Base-by-base conservation (phyloP, 2,113 vertebrate species). In the Gymnobelideus leadbeateri region DNA sequence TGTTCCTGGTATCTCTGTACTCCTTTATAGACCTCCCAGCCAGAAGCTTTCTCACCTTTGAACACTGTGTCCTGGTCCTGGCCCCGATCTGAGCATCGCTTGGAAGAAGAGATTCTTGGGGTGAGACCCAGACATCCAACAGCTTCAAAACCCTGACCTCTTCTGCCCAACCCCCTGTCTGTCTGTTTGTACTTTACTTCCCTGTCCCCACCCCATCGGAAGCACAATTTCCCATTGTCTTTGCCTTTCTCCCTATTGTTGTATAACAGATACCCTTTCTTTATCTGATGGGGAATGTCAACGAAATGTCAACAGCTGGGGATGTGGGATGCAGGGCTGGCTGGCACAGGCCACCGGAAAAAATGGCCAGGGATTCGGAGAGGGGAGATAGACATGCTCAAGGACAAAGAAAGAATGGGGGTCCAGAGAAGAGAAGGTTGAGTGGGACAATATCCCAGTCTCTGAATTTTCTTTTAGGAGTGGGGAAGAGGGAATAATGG, bases 141-240 rank as follows among this genome's bases (percentile, higher is more conserved):
- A 92, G 95, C 96, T 94, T 97, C 92, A 24, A 57, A 95, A 96
- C 61, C 91, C 93, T 89, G 51, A 55, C 16, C 51, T 89, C 61
- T 96, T 97, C 97, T 97, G 51, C 94, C 93, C 93, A 95, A 68
- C 0, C 52, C 68, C 96, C 97, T 97, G 97, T 98, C 92, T 57
- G 24, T 25, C 92, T 93, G 96, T 95, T 95, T 97, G 94, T 96
- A 96, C 91, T 68, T 54, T 93, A 51, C 57, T 68, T 93, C 95
- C 94, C 94, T 16, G 91, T 96, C 61, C 21, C 43, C 97, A 98
- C 98, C 98, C 98, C 97, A 94, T 96, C 28, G 96, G 98, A 98
- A 98, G 97, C 97, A 99, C 98, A 99, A 98, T 98, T 98, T 98
- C 98, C 98, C 98, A 98, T 99, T 99, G 98, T 99, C 97, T 98